phyloP scores from a whole-genome alignment of 1,140 invertebrate genomes.

The Seison nebaliae region DNA sequence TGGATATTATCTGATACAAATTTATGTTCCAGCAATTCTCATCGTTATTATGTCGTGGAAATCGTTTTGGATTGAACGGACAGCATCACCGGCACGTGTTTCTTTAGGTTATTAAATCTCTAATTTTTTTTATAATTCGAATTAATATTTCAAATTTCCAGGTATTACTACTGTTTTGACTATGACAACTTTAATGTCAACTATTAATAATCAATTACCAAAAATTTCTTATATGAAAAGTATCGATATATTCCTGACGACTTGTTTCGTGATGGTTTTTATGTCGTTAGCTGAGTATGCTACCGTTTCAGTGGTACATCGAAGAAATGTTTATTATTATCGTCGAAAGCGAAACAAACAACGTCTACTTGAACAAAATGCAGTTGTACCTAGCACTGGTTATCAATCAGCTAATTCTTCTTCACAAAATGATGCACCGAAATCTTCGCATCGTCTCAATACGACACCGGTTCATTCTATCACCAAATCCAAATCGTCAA shows the following conservation, averaged over 20 bases:
- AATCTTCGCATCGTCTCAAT: too few species aligned
- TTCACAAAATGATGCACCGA: too few species aligned
- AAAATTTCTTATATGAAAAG: slow-evolving; percentile 90
- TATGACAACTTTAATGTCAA: slow-evolving; percentile 94
- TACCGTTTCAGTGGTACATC: slow-evolving; percentile 14
- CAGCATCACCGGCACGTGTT: slow-evolving; percentile 78
- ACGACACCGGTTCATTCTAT: too few species aligned
- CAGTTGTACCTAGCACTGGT: too few species aligned
- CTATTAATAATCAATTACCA: slow-evolving; percentile 78
- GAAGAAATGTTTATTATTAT: slow-evolving; percentile 2
- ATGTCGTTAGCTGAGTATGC: slow-evolving; percentile 17
- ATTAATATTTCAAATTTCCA: slow-evolving; percentile 12
- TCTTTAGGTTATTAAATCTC: slow-evolving; percentile 39
- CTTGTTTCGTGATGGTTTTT: slow-evolving; percentile 55
- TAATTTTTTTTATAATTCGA: background rate
- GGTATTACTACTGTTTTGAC: slow-evolving; percentile 72
- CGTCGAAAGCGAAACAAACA: slow-evolving; percentile 1
- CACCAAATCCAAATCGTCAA: too few species aligned
- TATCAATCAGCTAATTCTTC: too few species aligned
- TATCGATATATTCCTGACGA: slow-evolving; percentile 86
- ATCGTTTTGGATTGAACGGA: slow-evolving; percentile 69
- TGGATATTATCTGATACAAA: slow-evolving; percentile 96
- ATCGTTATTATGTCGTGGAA: slow-evolving; percentile 98
- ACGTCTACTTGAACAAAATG: too few species aligned
- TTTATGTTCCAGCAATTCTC: slow-evolving; percentile 87